Conservation (phyloP, 2,888 invertebrate genomes). For the Megastigmus dorsalis region DNA sequence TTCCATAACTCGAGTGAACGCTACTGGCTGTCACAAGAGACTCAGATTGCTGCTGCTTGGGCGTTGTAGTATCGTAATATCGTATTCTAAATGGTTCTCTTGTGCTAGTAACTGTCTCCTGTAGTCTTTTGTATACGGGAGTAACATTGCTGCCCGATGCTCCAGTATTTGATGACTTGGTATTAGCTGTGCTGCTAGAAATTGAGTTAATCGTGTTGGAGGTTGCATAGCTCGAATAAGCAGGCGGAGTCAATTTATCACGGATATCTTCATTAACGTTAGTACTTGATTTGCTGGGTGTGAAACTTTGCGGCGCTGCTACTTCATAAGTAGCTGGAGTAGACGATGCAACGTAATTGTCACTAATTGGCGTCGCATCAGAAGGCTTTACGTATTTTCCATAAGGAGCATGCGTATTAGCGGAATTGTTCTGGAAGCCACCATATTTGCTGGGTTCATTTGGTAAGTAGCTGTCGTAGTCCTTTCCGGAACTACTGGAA, state of each 20-base stretch:
- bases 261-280: slow-evolving; percentile 45
- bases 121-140: slow-evolving; percentile 42
- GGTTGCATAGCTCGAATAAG: slow-evolving; percentile 37
- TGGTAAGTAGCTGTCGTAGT: slow-evolving; percentile 70
- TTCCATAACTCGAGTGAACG: slow-evolving; percentile 62
- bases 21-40: slow-evolving; percentile 64
- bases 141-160: slow-evolving; percentile 30
- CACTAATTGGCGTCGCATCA: slow-evolving; percentile 72
- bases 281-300: slow-evolving; percentile 35
- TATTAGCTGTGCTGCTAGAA: slow-evolving; percentile 14
- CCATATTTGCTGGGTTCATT: slow-evolving; percentile 65
- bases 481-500: slow-evolving; percentile 54
- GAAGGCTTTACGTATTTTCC: slow-evolving; percentile 76
- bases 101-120: slow-evolving; percentile 54
- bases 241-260: slow-evolving; percentile 56
- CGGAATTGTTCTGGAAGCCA: slow-evolving; percentile 75
- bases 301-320: slow-evolving; percentile 53
- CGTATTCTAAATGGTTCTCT: slow-evolving; percentile 65
- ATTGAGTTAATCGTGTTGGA: slow-evolving; percentile 26
- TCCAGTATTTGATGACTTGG: neutral
- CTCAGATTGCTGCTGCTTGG: slow-evolving; percentile 55
- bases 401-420: slow-evolving; percentile 73
- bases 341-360: slow-evolving; percentile 68
- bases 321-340: slow-evolving; percentile 67
- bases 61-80: slow-evolving; percentile 64